phyloP scores from a whole-genome alignment of 2,888 invertebrate genomes.

The Eupsilia transversa region DNA sequence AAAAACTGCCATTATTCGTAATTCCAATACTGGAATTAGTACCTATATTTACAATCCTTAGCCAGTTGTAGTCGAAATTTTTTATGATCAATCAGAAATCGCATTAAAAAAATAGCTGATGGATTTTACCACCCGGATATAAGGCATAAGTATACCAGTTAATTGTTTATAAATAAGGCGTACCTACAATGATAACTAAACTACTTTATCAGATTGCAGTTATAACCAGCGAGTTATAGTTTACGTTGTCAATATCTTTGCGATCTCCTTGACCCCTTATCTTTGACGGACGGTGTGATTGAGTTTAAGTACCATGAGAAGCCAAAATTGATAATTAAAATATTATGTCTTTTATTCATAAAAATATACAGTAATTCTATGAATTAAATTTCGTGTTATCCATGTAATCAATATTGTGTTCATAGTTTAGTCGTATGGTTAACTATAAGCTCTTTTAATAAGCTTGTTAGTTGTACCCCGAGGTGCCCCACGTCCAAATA shows the following conservation, averaged over 20 bases:
- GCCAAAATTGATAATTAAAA: neutral
- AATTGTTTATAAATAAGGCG: conserved; percentile 1
- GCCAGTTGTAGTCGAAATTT: neutral
- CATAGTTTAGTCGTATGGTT: neutral
- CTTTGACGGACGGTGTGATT: conserved; percentile 3
- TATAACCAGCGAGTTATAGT: conserved; percentile 19
- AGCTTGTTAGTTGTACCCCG: neutral
- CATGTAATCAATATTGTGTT: too few species aligned
- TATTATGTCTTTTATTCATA: neutral
- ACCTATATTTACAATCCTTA: neutral
- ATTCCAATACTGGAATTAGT: neutral
- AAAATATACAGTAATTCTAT: neutral
- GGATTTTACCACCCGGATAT: neutral
- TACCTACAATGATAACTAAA: neutral
- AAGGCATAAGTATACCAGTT: neutral
- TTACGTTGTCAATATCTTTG: conserved; percentile 37
- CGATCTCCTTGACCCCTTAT: conserved; percentile 55
- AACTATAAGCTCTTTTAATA: neutral
- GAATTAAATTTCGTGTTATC: neutral
- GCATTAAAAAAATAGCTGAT: neutral
- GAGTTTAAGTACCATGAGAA: conserved; percentile 11
- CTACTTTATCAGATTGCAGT: conserved; percentile 43
- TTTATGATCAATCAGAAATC: neutral
- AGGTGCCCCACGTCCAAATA: neutral
- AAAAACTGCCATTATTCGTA: neutral